phyloP scores from a whole-genome alignment of 2,113 vertebrate genomes.

The Nycticorax nycticorax region DNA sequence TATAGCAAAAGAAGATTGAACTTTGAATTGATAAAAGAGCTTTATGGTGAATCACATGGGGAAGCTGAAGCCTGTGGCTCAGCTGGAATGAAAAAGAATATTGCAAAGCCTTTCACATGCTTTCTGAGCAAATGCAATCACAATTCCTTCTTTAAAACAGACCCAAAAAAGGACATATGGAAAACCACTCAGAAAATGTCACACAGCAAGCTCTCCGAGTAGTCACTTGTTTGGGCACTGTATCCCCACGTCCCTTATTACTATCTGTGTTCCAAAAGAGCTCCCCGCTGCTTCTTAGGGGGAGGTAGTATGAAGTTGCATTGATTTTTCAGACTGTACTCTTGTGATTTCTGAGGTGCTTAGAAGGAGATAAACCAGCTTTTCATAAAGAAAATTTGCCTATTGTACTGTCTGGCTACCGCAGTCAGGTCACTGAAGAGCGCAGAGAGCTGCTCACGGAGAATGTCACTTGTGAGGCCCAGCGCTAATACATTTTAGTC shows the following conservation, averaged over 20 bases:
- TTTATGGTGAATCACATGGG: neutral
- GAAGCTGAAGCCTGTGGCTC: neutral
- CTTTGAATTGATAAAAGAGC: neutral
- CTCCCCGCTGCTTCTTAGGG: neutral
- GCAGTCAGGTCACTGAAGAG: neutral
- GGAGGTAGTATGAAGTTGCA: neutral
- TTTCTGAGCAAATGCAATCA: neutral
- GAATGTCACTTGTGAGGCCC: neutral
- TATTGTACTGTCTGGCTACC: neutral
- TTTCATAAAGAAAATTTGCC: neutral
- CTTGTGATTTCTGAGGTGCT: neutral
- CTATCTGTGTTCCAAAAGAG: neutral
- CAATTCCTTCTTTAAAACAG: neutral
- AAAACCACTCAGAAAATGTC: neutral
- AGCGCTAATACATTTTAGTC: neutral
- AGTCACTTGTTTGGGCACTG: neutral
- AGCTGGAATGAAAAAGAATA: neutral
- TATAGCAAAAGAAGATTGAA: neutral
- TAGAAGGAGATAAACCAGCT: neutral
- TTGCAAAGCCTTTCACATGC: neutral
- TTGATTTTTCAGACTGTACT: neutral
- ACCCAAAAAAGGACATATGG: neutral
- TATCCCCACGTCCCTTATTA: neutral
- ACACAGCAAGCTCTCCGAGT: neutral
- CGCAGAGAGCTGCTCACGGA: fast-evolving